Percentiles rank a stretch among this genome's conserved stretches.
phyloP scores from a whole-genome alignment of 2,113 vertebrate genomes.

The Daubentonia madagascariensis region DNA sequence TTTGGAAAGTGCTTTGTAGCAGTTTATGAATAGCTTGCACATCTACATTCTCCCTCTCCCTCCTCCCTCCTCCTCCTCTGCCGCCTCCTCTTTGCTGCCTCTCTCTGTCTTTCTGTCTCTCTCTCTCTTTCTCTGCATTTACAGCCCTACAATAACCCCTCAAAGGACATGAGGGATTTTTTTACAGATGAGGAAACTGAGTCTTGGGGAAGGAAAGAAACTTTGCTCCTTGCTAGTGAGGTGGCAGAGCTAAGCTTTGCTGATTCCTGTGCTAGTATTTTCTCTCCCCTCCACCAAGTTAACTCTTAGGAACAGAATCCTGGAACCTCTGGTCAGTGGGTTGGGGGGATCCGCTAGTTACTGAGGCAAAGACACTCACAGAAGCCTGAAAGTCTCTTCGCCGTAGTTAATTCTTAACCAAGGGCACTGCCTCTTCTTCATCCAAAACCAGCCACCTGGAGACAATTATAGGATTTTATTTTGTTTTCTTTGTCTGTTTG shows the following conservation, averaged over 20 bases:
- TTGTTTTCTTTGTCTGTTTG: slow-evolving; percentile 33
- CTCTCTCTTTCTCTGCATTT: neutral
- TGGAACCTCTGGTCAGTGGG: neutral
- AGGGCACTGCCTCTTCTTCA: fast-evolving
- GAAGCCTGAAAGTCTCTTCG: neutral
- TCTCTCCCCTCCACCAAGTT: neutral
- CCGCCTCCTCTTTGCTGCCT: no score
- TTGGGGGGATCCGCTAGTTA: neutral
- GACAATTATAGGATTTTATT: slow-evolving; percentile 12
- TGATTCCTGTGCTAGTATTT: fast-evolving
- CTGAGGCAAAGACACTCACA: neutral
- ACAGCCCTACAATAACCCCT: neutral
- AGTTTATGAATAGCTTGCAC: neutral
- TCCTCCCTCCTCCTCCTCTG: no score
- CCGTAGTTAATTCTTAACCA: neutral
- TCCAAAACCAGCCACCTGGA: neutral
- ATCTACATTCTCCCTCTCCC: no score
- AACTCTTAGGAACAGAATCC: neutral
- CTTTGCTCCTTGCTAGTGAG: fast-evolving
- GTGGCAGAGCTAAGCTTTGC: no score
- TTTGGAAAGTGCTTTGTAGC: neutral
- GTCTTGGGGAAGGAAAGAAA: fast-evolving
- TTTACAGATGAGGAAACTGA: neutral
- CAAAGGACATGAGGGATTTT: neutral
- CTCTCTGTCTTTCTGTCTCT: neutral